Conservation (phyloP, 2,797 vertebrate species). For the Hemitrygon akajei region DNA sequence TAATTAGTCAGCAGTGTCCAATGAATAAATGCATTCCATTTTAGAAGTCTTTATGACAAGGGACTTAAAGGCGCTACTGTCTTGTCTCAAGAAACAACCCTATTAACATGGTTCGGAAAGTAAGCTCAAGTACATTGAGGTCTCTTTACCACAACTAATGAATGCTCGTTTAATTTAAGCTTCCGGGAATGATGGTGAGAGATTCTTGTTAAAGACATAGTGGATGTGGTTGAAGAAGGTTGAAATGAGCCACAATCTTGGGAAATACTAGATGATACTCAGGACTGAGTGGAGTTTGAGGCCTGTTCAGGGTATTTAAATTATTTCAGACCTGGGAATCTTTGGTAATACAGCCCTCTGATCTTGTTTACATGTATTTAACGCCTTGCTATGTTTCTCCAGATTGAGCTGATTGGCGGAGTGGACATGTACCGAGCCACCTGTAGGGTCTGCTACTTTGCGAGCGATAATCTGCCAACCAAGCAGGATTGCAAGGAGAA, state of each 20-base stretch:
- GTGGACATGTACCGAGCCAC: conserved; percentile 87
- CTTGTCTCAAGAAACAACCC: too few relatives aligned
- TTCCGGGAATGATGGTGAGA: background rate
- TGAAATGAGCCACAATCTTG: background rate
- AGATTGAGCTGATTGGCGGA: conserved; percentile 96
- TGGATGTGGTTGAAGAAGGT: background rate
- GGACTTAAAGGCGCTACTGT: too few relatives aligned
- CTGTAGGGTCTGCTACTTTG: conserved; percentile 77
- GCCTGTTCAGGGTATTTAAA: background rate
- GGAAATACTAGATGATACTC: background rate
- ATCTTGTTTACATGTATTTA: background rate
- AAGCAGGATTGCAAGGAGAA: conserved; percentile 69
- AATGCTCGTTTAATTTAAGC: background rate
- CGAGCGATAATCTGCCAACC: conserved; percentile 38
- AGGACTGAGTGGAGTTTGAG: background rate
- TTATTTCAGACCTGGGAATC: background rate
- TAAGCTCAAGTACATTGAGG: background rate
- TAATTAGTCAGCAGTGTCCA: too few relatives aligned
- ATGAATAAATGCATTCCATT: too few relatives aligned
- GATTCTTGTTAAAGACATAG: background rate
- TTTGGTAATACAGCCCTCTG: too few relatives aligned
- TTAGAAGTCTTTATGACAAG: too few relatives aligned
- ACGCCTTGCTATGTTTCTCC: conserved; percentile 3
- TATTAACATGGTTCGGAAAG: background rate
- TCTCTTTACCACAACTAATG: background rate